A percentile compares a stretch with the other conserved stretches of the same genome.
Evolutionary conservation across 1,140 invertebrate species (phyloP).

Genomic region (Rhyacophila brunnea): DNA sequence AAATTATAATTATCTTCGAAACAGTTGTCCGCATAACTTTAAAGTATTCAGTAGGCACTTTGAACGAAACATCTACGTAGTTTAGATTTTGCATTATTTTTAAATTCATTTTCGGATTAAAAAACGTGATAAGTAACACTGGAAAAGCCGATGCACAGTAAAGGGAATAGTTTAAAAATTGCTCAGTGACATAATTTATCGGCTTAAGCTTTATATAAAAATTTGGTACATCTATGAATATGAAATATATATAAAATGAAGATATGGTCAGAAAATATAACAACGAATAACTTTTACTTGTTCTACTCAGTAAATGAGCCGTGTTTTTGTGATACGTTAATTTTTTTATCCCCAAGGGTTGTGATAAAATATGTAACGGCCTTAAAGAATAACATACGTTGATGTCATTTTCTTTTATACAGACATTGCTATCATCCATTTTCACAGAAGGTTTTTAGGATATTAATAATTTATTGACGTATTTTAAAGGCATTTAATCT

Average conservation of each 20-base stretch:
- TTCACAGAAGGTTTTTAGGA: no score
- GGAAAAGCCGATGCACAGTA: not conserved
- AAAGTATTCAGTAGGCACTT: not conserved
- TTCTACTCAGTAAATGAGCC: not conserved
- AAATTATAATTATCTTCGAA: not conserved
- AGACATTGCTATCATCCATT: no score
- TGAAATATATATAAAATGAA: not conserved
- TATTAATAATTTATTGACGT: no score
- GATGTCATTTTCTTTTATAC: not conserved
- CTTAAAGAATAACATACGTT: not conserved
- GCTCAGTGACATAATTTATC: not conserved
- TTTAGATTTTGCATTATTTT: not conserved
- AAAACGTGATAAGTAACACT: not conserved
- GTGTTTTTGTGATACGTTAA: not conserved
- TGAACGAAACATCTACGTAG: not conserved
- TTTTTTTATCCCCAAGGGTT: not conserved
- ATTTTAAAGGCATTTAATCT: no score
- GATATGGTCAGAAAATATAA: not conserved
- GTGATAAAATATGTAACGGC: not conserved
- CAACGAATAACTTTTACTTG: not conserved
- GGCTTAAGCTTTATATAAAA: not conserved
- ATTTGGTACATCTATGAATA: not conserved
- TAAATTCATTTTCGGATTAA: not conserved
- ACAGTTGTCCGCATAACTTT: not conserved
- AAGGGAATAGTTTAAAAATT: not conserved